phyloP scores from a whole-genome alignment of 2,113 vertebrate species.

The Rattus norvegicus region GRCr8 NC_086034.1:31491501-31492000 shows the following conservation, averaged over 20 bases:
- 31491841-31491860: background rate
- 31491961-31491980: background rate
- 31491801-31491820: background rate
- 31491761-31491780: background rate
- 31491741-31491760: background rate
- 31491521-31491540: background rate
- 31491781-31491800: background rate
- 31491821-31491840: background rate
- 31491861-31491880: background rate
- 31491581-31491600: background rate
- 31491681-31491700: background rate
- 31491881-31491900: background rate
- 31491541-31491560: constrained; percentile 22
- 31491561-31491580: background rate
- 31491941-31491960: background rate
- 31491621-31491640: constrained; percentile 1
- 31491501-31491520: constrained; percentile 50
- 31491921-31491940: background rate
- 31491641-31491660: background rate
- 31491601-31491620: constrained; percentile 14
- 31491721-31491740: background rate
- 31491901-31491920: background rate
- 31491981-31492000: background rate
- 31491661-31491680: background rate
- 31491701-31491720: background rate